Conservation (phyloP, 2,888 invertebrate genomes). For the Scaptomyza cyrtandrae region DNA sequence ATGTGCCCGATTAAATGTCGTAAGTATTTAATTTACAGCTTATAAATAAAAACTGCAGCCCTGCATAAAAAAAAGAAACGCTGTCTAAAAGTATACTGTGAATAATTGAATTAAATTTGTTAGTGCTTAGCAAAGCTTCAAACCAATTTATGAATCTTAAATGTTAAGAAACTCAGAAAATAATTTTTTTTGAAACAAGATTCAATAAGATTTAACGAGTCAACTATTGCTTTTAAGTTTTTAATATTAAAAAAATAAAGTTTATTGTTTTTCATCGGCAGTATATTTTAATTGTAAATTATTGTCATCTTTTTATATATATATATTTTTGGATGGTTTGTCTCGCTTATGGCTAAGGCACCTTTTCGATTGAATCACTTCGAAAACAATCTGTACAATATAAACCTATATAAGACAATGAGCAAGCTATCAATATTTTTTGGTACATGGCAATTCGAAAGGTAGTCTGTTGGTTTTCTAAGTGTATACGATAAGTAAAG, state of each 20-base stretch:
- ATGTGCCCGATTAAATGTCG: background rate
- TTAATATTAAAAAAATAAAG: background rate
- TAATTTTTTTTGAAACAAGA: too few species aligned
- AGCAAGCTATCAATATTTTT: conserved; percentile 31
- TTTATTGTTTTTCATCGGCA: background rate
- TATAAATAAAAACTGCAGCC: background rate
- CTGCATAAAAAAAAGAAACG: fast-evolving
- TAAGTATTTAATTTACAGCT: too few species aligned
- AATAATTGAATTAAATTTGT: background rate
- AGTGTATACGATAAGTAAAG: conserved; percentile 4
- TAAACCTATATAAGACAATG: conserved; percentile 8
- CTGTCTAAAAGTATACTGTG: conserved; percentile 30
- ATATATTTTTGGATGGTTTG: conserved; percentile 37
- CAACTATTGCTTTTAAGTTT: too few species aligned
- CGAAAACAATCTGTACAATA: conserved; percentile 9
- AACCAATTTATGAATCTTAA: too few species aligned
- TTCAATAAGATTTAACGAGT: background rate
- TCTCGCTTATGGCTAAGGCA: conserved; percentile 30
- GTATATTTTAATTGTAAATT: conserved; percentile 9
- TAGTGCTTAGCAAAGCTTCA: background rate
- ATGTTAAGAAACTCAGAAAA: too few species aligned
- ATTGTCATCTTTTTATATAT: conserved; percentile 23
- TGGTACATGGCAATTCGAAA: conserved; percentile 50
- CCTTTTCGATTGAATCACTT: conserved; percentile 25
- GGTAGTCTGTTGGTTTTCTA: conserved; percentile 29